Base-by-base conservation (phyloP, 2,113 vertebrate genomes). In the Progne subis region DNA sequence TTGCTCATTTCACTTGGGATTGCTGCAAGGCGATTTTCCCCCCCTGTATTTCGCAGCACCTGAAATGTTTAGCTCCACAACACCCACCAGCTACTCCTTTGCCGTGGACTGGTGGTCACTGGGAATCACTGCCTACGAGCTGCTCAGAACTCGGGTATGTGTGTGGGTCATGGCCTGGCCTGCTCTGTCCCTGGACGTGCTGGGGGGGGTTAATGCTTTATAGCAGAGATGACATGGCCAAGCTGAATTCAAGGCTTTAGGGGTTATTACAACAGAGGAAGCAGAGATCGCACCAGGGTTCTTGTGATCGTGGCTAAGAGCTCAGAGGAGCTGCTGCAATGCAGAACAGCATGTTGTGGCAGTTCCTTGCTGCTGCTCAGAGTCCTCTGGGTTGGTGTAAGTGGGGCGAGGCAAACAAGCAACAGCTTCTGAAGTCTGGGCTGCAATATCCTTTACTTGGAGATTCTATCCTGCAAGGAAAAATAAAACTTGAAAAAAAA, bases 81-180 rank as follows among this genome's bases (percentile, higher is more conserved):
- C 97, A 72, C 98, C 99, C 78, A 97, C 98, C 0, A 98, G 99
- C 41, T 99, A 99, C 86, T 99, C 99, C 86, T 99, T 99, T 28
- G 98, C 98, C 4, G 98, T 98, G 72, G 98, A 98, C 96, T 98
- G 98, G 98, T 98, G 98, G 98, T 98, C 98, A 0, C 43, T 98
- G 89, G 98, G 98, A 24, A 94, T 99, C 97, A 99, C 99, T 1
- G 99, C 99, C 6, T 99, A 99, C 3, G 99, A 99, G 96, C 98
- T 99, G 49, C 97, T 99, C 25, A 97, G 99, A 97, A 98, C 99
- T 96, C 98, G 99, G 98, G 99, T 99, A 98, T 0, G 79, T 56
- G 69, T 9, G 6, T 0, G 9, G n/a, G 53, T 64, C 34, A 1
- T 2, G 34, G 18, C 52, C 14, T 25, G 14, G 20, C 34, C 2